These are phyloP conservation scores for Mastomys coucha DNA, from an alignment of 2,113 vertebrate species.

Conservation along the genomic window DNA sequence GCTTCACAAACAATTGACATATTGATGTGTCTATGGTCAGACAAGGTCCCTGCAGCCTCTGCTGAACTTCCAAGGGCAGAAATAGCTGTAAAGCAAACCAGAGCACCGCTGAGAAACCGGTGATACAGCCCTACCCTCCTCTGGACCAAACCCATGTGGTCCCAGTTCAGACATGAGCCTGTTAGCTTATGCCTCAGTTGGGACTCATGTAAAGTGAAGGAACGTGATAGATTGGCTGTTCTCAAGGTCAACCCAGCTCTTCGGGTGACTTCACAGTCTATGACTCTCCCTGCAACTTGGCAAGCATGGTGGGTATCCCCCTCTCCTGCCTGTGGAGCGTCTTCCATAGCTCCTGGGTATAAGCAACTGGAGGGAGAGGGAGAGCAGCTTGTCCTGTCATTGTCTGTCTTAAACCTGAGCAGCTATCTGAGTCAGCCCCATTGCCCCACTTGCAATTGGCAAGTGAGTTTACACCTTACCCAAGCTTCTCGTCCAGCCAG, in stretches of 20 bases:
- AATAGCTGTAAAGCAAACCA: neutral
- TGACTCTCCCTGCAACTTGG: fast-evolving
- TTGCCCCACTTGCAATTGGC: neutral
- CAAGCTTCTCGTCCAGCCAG: neutral
- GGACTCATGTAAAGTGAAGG: neutral
- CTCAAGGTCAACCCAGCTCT: neutral
- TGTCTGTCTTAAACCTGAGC: neutral
- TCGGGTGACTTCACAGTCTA: neutral
- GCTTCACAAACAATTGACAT: neutral
- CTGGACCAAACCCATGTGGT: neutral
- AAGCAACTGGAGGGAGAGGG: neutral
- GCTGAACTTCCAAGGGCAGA: neutral
- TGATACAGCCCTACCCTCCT: neutral
- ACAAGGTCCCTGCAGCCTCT: neutral
- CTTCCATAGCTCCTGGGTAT: neutral
- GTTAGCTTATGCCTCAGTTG: neutral
- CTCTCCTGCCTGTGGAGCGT: neutral
- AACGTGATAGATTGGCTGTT: neutral
- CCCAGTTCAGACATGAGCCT: neutral
- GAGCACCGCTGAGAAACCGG: neutral
- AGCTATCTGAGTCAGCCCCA: neutral
- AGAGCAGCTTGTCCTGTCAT: neutral
- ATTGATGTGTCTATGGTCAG: neutral
- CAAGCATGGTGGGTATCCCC: neutral
- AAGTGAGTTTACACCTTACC: neutral